Evolutionary conservation across 2,797 vertebrate species (phyloP).

Genomic region (Scolopax bukidnonensis): DNA sequence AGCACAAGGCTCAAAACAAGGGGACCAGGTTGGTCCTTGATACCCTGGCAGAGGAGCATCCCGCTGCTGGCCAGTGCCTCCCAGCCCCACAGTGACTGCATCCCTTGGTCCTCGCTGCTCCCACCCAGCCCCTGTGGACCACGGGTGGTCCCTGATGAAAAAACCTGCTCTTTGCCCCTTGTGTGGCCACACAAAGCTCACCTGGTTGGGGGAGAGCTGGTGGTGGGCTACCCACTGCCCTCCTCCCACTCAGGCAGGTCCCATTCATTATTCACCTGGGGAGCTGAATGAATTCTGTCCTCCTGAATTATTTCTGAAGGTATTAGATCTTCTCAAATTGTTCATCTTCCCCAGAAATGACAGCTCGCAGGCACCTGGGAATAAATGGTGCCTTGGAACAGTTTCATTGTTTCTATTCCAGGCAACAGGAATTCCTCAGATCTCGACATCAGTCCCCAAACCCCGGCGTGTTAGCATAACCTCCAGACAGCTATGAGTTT

Average conservation of each 20-base stretch:
- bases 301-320: slow-evolving; percentile 73
- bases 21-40: neutral
- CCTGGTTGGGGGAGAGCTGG: neutral
- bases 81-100: neutral
- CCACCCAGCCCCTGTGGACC: neutral
- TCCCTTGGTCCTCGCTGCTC: neutral
- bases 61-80: accelerated
- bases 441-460: slow-evolving; percentile 59
- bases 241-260: neutral
- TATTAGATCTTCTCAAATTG: slow-evolving; percentile 68
- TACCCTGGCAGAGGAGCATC: neutral
- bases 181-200: neutral
- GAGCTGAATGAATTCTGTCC: slow-evolving; percentile 60
- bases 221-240: neutral
- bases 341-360: slow-evolving; percentile 66
- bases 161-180: neutral
- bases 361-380: slow-evolving; percentile 67
- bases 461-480: slow-evolving; percentile 48
- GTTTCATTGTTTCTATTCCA: slow-evolving; percentile 68
- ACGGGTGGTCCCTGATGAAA: neutral
- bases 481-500: slow-evolving; percentile 60
- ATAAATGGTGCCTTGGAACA: slow-evolving; percentile 66
- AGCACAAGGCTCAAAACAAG: neutral
- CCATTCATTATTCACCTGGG: slow-evolving; percentile 45
- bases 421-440: slow-evolving; percentile 70